These are phyloP conservation scores for Tipula confusa DNA, from an alignment of 2,888 invertebrate species.

Conservation along the genomic window DNA sequence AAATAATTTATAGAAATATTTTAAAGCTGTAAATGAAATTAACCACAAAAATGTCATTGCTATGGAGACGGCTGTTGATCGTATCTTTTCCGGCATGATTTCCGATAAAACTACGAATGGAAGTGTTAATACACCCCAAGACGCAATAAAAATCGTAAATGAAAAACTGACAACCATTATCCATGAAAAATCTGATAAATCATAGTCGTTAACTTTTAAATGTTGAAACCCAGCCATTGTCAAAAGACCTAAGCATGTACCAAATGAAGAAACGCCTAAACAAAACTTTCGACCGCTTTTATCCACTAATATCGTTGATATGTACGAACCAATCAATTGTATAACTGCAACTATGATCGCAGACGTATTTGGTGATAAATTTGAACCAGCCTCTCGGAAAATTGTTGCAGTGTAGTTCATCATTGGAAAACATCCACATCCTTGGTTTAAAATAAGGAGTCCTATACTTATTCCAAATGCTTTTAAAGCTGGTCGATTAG, in stretches of 20 bases:
- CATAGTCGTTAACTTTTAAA: constrained; percentile 39
- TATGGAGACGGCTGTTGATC: not conserved
- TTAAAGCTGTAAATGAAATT: constrained; percentile 36
- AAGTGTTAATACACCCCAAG: constrained; percentile 44
- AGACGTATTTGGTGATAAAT: constrained; percentile 41
- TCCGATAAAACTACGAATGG: constrained; percentile 46
- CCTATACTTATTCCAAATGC: constrained; percentile 44
- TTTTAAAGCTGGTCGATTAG: constrained; percentile 40
- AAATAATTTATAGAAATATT: not conserved
- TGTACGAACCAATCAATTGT: constrained; percentile 45
- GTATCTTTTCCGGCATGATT: constrained; percentile 43
- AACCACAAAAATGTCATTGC: constrained; percentile 38
- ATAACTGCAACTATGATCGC: constrained; percentile 46
- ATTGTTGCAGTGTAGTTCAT: constrained; percentile 46
- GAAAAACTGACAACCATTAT: constrained; percentile 46
- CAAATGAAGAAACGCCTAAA: constrained; percentile 40
- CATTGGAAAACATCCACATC: constrained; percentile 47
- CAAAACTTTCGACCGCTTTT: constrained; percentile 44
- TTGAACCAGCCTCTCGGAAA: constrained; percentile 45
- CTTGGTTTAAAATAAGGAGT: constrained; percentile 44
- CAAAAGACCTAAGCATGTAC: constrained; percentile 42
- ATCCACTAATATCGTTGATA: constrained; percentile 46
- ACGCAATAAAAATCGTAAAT: constrained; percentile 44
- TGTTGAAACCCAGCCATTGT: constrained; percentile 42
- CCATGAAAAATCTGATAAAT: constrained; percentile 42